Percentiles rank a stretch among this genome's conserved stretches.
Conservation (phyloP, 2,797 vertebrate species). For the Valencia hispanica region DNA sequence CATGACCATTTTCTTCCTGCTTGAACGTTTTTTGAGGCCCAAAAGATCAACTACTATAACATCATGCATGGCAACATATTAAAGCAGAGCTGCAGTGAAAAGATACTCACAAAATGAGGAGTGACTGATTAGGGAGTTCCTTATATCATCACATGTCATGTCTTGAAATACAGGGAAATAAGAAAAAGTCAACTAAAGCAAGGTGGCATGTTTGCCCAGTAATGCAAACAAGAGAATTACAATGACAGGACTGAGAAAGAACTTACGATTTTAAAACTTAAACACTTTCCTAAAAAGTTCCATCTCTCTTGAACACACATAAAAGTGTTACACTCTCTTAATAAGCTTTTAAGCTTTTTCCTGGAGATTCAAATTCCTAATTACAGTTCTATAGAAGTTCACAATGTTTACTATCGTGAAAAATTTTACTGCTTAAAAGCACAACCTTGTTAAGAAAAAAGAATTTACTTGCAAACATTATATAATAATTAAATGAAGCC, state of each 20-base stretch:
- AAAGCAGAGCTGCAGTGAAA: background rate
- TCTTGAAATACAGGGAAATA: background rate
- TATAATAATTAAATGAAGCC: background rate
- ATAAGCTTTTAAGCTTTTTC: constrained; percentile 14
- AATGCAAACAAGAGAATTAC: background rate
- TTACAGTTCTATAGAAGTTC: background rate
- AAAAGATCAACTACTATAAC: background rate
- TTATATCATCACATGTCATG: background rate
- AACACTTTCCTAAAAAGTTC: background rate
- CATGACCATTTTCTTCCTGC: constrained; percentile 25
- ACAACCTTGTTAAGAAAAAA: background rate
- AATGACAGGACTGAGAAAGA: background rate
- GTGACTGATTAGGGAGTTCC: background rate
- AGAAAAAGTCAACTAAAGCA: background rate
- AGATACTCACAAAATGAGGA: background rate
- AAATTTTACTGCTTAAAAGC: background rate
- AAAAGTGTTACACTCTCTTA: constrained; percentile 1
- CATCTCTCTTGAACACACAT: background rate
- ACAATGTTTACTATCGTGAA: background rate
- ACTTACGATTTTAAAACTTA: too few relatives aligned
- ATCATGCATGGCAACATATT: background rate
- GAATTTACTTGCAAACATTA: background rate
- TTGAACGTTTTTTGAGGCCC: background rate
- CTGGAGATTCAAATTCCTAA: background rate
- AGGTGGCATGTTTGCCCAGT: background rate